Percentiles rank a stretch among this genome's conserved stretches.
These are phyloP conservation scores for Atrina japonica DNA, from an alignment of 2,888 invertebrate genomes.

Conservation along the genomic window DNA sequence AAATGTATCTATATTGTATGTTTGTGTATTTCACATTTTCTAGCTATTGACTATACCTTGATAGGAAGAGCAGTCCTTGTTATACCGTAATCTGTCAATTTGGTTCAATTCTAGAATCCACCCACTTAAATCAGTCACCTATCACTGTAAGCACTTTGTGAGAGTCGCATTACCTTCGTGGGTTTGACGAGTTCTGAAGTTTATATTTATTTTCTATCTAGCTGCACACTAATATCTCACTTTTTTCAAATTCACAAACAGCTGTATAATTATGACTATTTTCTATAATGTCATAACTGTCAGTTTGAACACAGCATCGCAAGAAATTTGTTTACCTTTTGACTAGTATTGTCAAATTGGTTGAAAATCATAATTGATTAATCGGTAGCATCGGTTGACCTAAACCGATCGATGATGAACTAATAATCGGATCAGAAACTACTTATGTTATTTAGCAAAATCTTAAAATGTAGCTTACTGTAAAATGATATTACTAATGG, in stretches of 20 bases:
- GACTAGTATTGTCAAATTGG: too few species aligned
- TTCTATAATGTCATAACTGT: slow-evolving; percentile 18
- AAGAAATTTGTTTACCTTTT: background rate
- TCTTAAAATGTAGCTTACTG: too few species aligned
- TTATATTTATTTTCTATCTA: slow-evolving; percentile 11
- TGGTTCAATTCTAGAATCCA: background rate
- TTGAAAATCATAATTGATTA: too few species aligned
- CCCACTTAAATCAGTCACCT: background rate
- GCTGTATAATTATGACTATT: slow-evolving; percentile 19
- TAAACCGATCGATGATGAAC: too few species aligned
- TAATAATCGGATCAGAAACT: too few species aligned
- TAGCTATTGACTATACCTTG: background rate
- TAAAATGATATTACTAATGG: too few species aligned
- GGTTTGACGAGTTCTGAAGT: too few species aligned
- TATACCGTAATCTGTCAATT: background rate
- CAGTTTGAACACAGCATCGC: slow-evolving; percentile 17
- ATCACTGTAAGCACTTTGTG: background rate
- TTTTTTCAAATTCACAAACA: slow-evolving; percentile 9
- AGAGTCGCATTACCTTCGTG: too few species aligned
- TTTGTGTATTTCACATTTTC: background rate
- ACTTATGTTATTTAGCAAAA: too few species aligned
- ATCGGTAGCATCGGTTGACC: too few species aligned
- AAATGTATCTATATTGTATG: too few species aligned
- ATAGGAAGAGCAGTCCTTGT: background rate
- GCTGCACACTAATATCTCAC: slow-evolving; percentile 25